These are phyloP conservation scores for Hemithea aestivaria DNA, from an alignment of 2,888 invertebrate genomes.

Conservation along the genomic window DNA sequence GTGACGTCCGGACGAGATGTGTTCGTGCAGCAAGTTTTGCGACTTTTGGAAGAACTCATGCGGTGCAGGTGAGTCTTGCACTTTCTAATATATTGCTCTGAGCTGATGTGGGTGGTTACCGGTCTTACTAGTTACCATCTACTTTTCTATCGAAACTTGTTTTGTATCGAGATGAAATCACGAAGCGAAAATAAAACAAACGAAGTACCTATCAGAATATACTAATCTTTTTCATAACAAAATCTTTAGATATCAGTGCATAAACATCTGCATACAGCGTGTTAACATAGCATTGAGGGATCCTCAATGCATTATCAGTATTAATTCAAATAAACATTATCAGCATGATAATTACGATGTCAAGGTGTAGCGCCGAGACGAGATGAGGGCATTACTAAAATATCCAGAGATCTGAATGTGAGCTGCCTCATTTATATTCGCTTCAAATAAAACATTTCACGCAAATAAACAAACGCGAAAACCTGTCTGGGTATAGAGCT, in stretches of 20 bases:
- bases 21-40: constrained; percentile 73
- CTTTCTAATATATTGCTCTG: constrained; percentile 39
- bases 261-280: too few species aligned
- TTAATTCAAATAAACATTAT: constrained; percentile 16
- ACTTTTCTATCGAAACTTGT: neutral
- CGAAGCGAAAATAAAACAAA: too few species aligned
- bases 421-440: constrained; percentile 12
- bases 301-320: too few species aligned
- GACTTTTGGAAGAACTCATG: constrained; percentile 75
- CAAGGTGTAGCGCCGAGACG: constrained; percentile 19
- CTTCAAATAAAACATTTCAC: constrained; percentile 10
- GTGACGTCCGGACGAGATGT: constrained; percentile 68
- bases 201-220: too few species aligned
- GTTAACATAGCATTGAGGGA: too few species aligned
- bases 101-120: constrained; percentile 6
- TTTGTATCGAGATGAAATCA: too few species aligned
- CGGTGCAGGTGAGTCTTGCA: constrained; percentile 67
- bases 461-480: constrained; percentile 10
- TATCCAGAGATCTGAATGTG: constrained; percentile 5
- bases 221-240: too few species aligned
- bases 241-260: too few species aligned
- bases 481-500: constrained; percentile 1
- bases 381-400: constrained; percentile 17
- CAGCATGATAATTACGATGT: constrained; percentile 17
- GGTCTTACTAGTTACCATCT: neutral